Percentiles rank a stretch among this genome's conserved stretches.
phyloP scores from a whole-genome alignment of 2,113 vertebrate species.

The Trachemys scripta region DNA sequence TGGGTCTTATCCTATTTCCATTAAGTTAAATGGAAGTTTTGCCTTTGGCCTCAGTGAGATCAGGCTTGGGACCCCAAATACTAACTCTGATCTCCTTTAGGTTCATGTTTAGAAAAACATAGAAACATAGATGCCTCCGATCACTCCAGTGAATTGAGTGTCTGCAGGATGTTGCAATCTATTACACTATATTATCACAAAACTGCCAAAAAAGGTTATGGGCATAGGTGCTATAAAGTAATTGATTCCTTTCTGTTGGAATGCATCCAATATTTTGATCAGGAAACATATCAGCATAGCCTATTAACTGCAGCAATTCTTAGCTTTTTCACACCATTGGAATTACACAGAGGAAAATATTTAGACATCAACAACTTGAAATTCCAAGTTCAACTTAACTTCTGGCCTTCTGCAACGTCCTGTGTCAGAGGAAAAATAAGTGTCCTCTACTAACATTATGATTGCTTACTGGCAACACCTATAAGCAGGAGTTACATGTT shows the following conservation, averaged over 20 bases:
- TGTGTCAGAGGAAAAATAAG: background rate
- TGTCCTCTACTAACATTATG: background rate
- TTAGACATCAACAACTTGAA: accelerated
- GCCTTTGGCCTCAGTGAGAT: background rate
- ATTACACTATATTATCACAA: background rate
- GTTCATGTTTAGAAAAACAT: constrained; percentile 14
- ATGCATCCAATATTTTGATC: background rate
- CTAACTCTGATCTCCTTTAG: constrained; percentile 48
- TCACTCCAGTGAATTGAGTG: background rate
- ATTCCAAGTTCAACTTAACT: background rate
- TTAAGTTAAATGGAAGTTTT: constrained; percentile 25
- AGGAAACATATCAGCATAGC: accelerated
- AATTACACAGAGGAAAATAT: accelerated
- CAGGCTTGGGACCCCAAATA: background rate
- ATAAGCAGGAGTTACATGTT: accelerated
- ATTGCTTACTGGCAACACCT: background rate
- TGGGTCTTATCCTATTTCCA: background rate
- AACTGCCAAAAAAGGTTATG: constrained; percentile 1
- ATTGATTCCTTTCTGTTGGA: background rate
- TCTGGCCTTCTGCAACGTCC: background rate
- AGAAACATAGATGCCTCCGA: constrained; percentile 32
- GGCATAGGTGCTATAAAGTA: background rate
- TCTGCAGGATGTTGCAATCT: background rate
- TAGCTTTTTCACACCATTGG: accelerated
- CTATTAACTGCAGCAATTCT: background rate